A percentile compares a stretch with the other conserved stretches of the same genome.
Evolutionary conservation across 2,888 invertebrate genomes (phyloP).

Genomic region (Lasius platythorax): DNA sequence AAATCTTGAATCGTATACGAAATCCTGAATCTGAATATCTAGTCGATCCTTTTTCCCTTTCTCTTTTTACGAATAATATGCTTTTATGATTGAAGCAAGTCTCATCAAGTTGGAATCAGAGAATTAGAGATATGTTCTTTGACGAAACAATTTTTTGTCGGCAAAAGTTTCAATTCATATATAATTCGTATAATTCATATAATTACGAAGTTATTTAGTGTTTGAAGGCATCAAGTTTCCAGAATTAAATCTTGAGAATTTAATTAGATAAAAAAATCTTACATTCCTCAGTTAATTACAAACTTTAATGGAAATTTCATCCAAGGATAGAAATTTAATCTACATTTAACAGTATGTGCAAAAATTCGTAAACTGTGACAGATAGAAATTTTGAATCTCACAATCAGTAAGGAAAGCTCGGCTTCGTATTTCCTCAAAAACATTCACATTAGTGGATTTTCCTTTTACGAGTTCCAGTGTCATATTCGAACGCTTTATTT

Average conservation of each 20-base stretch:
- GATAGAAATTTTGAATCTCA: background rate
- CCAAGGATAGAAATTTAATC: background rate
- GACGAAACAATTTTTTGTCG: background rate
- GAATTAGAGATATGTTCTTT: background rate
- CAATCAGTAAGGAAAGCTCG: background rate
- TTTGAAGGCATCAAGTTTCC: background rate
- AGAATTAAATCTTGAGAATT: background rate
- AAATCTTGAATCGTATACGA: slow-evolving; percentile 56
- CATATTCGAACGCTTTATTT: slow-evolving; percentile 32
- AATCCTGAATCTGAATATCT: slow-evolving; percentile 48
- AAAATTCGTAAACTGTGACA: background rate
- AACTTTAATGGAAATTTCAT: slow-evolving; percentile 6
- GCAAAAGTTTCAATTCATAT: background rate
- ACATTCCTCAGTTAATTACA: background rate
- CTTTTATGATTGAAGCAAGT: background rate
- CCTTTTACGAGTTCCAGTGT: slow-evolving; percentile 6
- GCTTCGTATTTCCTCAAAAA: background rate
- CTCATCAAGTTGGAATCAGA: background rate
- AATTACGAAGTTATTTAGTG: background rate
- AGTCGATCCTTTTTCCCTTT: background rate
- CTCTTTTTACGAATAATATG: background rate
- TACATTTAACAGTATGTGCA: background rate
- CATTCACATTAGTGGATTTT: background rate
- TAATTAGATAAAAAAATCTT: background rate
- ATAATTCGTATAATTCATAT: background rate